Evolutionary conservation across 1,140 invertebrate genomes (phyloP).

Genomic region (Drosophila cardini): DNA sequence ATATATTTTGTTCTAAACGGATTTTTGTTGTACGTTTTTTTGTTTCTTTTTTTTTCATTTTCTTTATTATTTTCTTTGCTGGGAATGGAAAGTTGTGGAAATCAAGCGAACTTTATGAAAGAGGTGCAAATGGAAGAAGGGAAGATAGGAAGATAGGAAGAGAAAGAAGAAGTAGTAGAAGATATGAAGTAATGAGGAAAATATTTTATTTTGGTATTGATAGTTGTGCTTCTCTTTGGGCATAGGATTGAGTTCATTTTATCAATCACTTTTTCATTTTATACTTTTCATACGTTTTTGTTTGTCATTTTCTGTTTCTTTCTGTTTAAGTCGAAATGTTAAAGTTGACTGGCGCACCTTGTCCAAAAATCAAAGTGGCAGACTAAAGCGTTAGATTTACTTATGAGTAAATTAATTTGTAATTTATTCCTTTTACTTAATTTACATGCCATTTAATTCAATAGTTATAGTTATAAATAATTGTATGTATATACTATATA

Average conservation of each 20-base stretch:
- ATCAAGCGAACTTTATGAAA: constrained; percentile 37
- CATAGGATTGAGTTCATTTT: constrained; percentile 29
- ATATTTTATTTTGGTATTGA: constrained; percentile 49
- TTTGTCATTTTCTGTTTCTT: constrained; percentile 18
- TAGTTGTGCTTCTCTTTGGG: constrained; percentile 40
- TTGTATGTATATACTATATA: constrained; percentile 62
- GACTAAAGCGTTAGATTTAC: constrained; percentile 82
- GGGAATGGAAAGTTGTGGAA: constrained; percentile 43
- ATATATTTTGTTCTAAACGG: constrained; percentile 80
- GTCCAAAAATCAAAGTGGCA: constrained; percentile 83
- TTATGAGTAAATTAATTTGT: constrained; percentile 66
- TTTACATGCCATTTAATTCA: constrained; percentile 67
- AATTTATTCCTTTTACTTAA: constrained; percentile 70
- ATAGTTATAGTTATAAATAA: constrained; percentile 69
- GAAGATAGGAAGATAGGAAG: constrained; percentile 2
- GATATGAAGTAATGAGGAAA: constrained; percentile 16
- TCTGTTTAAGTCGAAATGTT: constrained; percentile 60
- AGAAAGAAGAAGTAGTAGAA: constrained; percentile 1
- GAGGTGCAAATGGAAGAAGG: constrained; percentile 58
- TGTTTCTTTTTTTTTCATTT: constrained; percentile 28
- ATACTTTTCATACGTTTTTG: too few relatives aligned
- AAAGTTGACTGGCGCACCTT: constrained; percentile 73
- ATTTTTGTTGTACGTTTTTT: constrained; percentile 64
- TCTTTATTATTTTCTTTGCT: constrained; percentile 43
- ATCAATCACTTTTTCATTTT: constrained; percentile 16